Evolutionary conservation across 2,888 invertebrate genomes (phyloP), one percentile per base, ranked within the genome.

Genomic region (Tyria jacobaeae): DNA sequence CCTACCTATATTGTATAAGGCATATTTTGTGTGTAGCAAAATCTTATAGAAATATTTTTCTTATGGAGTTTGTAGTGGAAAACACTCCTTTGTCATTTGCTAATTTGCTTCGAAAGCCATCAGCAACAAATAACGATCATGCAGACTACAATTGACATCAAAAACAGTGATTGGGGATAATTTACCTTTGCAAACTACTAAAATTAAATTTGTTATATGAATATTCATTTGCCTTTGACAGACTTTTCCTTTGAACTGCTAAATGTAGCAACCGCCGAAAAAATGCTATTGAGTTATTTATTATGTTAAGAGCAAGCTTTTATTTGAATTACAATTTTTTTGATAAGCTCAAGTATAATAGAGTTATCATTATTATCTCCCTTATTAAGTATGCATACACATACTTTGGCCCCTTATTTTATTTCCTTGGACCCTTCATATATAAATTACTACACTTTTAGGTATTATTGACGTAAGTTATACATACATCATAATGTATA

Each of bases 361-460:
- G 10, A 57, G 39, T 51, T 27, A 41, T 57, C 31, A 57, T 21
- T 24, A 31, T 51, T 41, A 51, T 14, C n/a, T 14, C 24, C n/a
- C 47, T 9, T 34, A 44, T 34, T 47, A 35, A 31, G 55, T 34
- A 55, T 34, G 25, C 27, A 57, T 24, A 41, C 50, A n/a, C 27
- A 57, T 24, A 41, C 50, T 41, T 51, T 51, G 9, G n/a, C 50
- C 41, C 39, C 25, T 51, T 27, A 51, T 51, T 41, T 37, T 39
- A 41, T 24, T n/a, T n/a, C n/a, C 25, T 49, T 56, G 17, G 25
- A 39, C 41, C 41, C 35, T 44, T 34, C 49, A 17, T 31, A n/a
- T 44, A 51, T 52, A 52, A 44, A 58, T 58, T 51, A 58, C 12
- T 44, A 10, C 3, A 14, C 34, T 17, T 50, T 39, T 51, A 44